Base-by-base conservation (phyloP, 2,888 invertebrate species). In the Syrista parreyssii region DNA sequence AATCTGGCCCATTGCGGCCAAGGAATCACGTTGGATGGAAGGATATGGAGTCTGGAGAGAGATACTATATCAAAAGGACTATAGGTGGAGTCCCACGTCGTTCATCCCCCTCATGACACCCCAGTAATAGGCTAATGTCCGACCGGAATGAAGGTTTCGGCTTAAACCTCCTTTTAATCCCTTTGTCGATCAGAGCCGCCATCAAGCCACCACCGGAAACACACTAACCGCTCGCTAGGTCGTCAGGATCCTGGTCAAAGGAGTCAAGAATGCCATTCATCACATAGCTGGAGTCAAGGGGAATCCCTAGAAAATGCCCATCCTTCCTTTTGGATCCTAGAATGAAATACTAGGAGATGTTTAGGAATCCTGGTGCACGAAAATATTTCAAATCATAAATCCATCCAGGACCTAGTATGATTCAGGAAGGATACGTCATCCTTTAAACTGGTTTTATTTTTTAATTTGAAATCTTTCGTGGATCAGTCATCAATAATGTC, bases 221-320 rank as follows among this genome's bases (percentile, higher is more conserved):
- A 78, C 78, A 71, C 75, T 75, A 73, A 33, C 74, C 36, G 31
- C 35, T 35, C 35, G 74, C 74, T 35, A 30, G 74, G 35, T 74
- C 36, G 34, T 36, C 34, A 35, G 36, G 33, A 30, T 35, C 74
- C 32, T 30, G 34, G 34, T 74, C 75, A 78, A 75, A 75, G 78
- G 75, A 78, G 78, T 78, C 78, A 78, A 78, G 78, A 75, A 78
- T 78, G 31, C 78, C 78, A 76, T 78, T 78, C 75, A 78, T 40
- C 31, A 72, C 68, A 23, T 68, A 33, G 68, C 55, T 1, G 55
- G 55, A 55, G 55, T 55, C 55, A 55, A 55, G 55, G 55, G 55
- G 55, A 55, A 55, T 55, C 55, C 55, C 55, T 55, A 23, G 55
- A 55, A 55, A 23, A 55, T 55, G 55, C 55, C 55, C 23, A 9